These are phyloP conservation scores for Tretioscincus oriximinensis DNA, from an alignment of 2,113 vertebrate genomes.

Conservation along the genomic window DNA sequence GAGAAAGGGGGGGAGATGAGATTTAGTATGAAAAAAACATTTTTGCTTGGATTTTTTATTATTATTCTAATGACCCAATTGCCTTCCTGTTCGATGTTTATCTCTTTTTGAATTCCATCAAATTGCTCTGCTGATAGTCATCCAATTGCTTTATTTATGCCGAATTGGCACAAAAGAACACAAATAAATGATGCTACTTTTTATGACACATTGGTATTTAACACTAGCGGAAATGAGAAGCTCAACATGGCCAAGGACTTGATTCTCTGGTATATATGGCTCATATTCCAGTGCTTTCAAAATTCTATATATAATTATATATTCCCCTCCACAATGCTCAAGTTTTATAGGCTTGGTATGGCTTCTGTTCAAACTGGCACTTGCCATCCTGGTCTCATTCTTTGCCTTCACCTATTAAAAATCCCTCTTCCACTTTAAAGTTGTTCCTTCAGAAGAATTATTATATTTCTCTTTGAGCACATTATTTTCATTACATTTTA, in stretches of 20 bases:
- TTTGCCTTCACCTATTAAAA: not conserved
- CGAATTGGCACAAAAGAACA: constrained; percentile 71
- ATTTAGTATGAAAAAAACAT: constrained; percentile 63
- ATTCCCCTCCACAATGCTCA: not conserved
- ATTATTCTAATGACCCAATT: constrained; percentile 76
- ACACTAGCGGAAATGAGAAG: constrained; percentile 70
- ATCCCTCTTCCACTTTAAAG: not conserved
- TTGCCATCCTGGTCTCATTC: not conserved
- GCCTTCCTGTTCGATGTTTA: constrained; percentile 78
- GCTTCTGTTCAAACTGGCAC: constrained; percentile 15
- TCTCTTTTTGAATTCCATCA: constrained; percentile 77
- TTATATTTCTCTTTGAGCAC: not conserved
- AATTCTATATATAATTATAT: constrained; percentile 4
- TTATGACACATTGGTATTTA: constrained; percentile 76
- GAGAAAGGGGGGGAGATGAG: constrained; percentile 53
- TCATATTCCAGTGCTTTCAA: constrained; percentile 34
- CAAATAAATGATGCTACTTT: constrained; percentile 75
- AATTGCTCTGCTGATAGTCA: constrained; percentile 73
- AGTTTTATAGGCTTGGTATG: constrained; percentile 22
- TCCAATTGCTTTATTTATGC: constrained; percentile 78
- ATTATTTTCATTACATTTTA: too few species aligned
- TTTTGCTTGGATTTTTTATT: constrained; percentile 63
- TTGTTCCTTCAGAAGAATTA: not conserved
- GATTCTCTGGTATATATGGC: constrained; percentile 1
- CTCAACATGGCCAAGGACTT: constrained; percentile 47